Evolutionary conservation across 2,797 vertebrate genomes (phyloP), one percentile per base, ranked within the genome.

Genomic region (Echiichthys vipera): DNA sequence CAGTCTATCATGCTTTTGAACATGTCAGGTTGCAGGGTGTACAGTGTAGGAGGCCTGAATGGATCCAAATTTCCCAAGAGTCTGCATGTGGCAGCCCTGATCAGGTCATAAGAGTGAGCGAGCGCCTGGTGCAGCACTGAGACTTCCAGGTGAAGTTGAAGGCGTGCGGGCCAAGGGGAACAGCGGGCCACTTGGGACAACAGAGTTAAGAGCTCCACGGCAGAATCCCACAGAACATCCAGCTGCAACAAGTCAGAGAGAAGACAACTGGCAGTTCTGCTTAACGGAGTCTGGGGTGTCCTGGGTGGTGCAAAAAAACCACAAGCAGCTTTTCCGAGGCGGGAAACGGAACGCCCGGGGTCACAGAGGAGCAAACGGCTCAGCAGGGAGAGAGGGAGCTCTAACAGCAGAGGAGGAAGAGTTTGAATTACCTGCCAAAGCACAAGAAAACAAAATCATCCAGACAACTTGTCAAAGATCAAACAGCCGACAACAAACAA

Each of bases 371-470:
- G 92, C 24, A 99, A 84, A 39, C 90, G 95, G 83, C 95, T 93
- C 74, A 98, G 91, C 62, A 99, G 93, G 75, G 95, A 95, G 68
- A 99, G 72, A 14, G 97, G 97, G 78, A 96, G 88, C 86, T 97
- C 95, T 0, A 95, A 89, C 6, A 91, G 91, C 0, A 63, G 67
- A 50, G 92, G 71, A 0, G 95, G 93, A 77, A 96, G 91, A 55
- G 78, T 68, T 80, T 93, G 91, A 71, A 96, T 96, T 70, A 95
- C 95, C 97, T 99, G 90, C 47, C 50, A 83, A 84, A 81, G 50
- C 39, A 74, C 9, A 18, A 71, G n/a, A 87, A 78, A 78, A 72
- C n/a, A 65, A 76, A 81, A 85, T 65, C 68, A 88, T 24, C 42
- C 66, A 65, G 77, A 84, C 75, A 66, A 43, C 62, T 65, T 24